Evolutionary conservation across 2,888 invertebrate genomes (phyloP).

Genomic region (Orchesellides sinensis): DNA sequence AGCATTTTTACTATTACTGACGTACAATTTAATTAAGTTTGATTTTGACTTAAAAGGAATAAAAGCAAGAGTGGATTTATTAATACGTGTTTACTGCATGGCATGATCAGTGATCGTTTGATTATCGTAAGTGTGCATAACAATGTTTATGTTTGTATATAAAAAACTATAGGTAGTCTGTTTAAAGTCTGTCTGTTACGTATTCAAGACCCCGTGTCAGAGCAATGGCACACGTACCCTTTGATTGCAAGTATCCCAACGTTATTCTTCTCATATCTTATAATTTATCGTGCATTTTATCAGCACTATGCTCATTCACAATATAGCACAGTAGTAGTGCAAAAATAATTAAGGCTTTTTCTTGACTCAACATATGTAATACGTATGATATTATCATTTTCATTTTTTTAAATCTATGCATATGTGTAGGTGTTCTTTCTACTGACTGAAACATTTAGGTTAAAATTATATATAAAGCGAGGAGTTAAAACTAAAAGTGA

Average conservation of each 20-base stretch:
- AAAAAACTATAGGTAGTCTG: too few species aligned
- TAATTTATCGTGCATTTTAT: conserved; percentile 45
- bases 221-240: conserved; percentile 37
- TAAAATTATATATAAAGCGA: conserved; percentile 52
- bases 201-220: background rate
- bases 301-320: conserved; percentile 42
- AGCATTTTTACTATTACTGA: too few species aligned
- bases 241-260: conserved; percentile 44
- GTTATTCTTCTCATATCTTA: conserved; percentile 19
- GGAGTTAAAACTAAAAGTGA: conserved; percentile 35
- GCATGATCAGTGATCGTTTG: too few species aligned
- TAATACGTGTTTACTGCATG: too few species aligned
- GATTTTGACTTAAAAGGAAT: too few species aligned
- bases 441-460: conserved; percentile 11
- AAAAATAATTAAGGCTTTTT: conserved; percentile 40
- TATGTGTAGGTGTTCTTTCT: background rate
- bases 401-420: conserved; percentile 7
- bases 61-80: too few species aligned
- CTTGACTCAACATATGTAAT: conserved; percentile 40
- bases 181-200: background rate
- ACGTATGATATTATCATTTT: conserved; percentile 51
- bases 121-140: too few species aligned
- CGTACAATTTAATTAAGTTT: too few species aligned
- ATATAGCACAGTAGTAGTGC: background rate
- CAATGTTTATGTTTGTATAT: background rate